A percentile compares a stretch with the other conserved stretches of the same genome.
These are phyloP conservation scores for Drosophila kikkawai DNA, from an alignment of 1,140 invertebrate genomes.

Conservation along the genomic window DNA sequence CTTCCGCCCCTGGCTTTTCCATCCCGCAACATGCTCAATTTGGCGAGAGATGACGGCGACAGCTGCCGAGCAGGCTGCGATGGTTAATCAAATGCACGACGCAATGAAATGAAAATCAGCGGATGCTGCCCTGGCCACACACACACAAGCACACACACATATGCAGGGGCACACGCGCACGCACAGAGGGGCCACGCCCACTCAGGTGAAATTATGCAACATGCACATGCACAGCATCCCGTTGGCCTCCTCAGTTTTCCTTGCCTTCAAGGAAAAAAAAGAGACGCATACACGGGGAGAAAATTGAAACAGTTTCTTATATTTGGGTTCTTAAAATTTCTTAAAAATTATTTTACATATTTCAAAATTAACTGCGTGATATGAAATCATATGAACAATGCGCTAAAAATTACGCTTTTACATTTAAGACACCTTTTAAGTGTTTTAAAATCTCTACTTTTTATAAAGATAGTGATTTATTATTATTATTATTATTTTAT, in stretches of 20 bases:
- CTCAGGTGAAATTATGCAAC: slow-evolving; percentile 69
- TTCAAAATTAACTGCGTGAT: too few relatives aligned
- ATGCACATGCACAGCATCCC: slow-evolving; percentile 37
- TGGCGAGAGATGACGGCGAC: slow-evolving; percentile 49
- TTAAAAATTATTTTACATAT: too few relatives aligned
- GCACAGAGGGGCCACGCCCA: slow-evolving; percentile 16
- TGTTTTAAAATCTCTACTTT: neutral
- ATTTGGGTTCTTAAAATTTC: neutral
- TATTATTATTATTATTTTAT: neutral
- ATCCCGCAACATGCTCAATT: slow-evolving; percentile 43
- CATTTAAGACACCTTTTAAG: neutral
- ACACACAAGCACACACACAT: neutral
- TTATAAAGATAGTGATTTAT: too few relatives aligned
- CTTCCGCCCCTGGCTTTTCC: neutral
- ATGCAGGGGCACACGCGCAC: neutral
- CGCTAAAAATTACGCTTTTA: too few relatives aligned
- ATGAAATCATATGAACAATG: too few relatives aligned
- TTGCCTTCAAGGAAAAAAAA: slow-evolving; percentile 31
- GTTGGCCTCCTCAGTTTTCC: slow-evolving; percentile 4
- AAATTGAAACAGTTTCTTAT: neutral
- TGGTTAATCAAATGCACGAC: slow-evolving; percentile 75
- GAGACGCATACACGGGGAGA: slow-evolving; percentile 3
- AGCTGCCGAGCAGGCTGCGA: slow-evolving; percentile 55
- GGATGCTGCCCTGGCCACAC: slow-evolving; percentile 16
- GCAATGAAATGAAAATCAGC: slow-evolving; percentile 76